Evolutionary conservation across 2,888 invertebrate genomes (phyloP).

Genomic region (Pocota personata): DNA sequence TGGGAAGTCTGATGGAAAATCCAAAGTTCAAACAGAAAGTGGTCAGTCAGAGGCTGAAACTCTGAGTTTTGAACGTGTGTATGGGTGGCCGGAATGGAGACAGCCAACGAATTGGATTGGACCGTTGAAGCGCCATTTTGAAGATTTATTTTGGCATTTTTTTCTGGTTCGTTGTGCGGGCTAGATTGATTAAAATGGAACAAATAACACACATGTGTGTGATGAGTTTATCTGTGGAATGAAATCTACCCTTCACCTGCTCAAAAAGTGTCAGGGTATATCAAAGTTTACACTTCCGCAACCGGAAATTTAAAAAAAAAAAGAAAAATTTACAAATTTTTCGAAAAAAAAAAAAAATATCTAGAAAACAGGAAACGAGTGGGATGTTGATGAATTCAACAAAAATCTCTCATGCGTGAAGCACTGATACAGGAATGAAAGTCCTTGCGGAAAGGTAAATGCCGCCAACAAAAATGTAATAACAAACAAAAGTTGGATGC

Average conservation of each 20-base stretch:
- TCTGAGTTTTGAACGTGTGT: not conserved
- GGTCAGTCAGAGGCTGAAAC: slow-evolving; percentile 52
- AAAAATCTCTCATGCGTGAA: slow-evolving; percentile 68
- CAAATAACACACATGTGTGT: slow-evolving; percentile 36
- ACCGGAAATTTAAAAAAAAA: slow-evolving; percentile 62
- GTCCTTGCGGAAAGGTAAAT: slow-evolving; percentile 50
- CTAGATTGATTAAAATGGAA: slow-evolving; percentile 68
- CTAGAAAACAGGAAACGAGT: slow-evolving; percentile 30
- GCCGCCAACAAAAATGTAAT: slow-evolving; percentile 56
- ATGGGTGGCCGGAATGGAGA: not conserved
- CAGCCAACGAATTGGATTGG: slow-evolving; percentile 62
- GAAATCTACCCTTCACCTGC: slow-evolving; percentile 71
- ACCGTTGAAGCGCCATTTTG: slow-evolving; percentile 67
- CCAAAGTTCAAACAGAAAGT: slow-evolving; percentile 74
- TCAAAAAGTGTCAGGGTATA: slow-evolving; percentile 66
- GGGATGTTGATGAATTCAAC: slow-evolving; percentile 56
- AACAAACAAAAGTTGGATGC: slow-evolving; percentile 53
- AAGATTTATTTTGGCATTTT: slow-evolving; percentile 49
- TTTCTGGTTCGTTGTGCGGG: not conserved
- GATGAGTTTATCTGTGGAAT: slow-evolving; percentile 53
- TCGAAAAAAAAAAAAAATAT: not conserved
- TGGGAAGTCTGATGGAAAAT: slow-evolving; percentile 72
- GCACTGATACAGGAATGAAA: slow-evolving; percentile 63
- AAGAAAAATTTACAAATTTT: slow-evolving; percentile 11
- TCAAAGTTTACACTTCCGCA: slow-evolving; percentile 72